Evolutionary conservation across 2,113 vertebrate species (phyloP).

Genomic region (Anguilla rostrata): DNA sequence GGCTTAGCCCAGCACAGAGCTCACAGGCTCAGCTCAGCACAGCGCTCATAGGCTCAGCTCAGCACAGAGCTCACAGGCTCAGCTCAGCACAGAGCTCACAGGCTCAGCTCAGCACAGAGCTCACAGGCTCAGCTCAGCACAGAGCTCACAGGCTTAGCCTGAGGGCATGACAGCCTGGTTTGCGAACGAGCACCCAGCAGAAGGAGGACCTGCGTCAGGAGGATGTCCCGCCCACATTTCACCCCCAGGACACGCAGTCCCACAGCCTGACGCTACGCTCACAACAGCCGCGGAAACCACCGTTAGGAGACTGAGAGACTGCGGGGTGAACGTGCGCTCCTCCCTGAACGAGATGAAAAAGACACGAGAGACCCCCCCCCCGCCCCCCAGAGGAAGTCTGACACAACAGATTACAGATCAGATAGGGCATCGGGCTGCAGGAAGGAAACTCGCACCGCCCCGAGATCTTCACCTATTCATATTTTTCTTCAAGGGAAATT

Average conservation of each 20-base stretch:
- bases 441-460: not conserved
- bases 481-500: not conserved
- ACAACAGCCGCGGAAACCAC: not conserved
- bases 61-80: no score
- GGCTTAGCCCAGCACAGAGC: not conserved
- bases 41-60: no score
- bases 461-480: not conserved
- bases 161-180: not conserved
- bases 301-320: not conserved
- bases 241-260: not conserved
- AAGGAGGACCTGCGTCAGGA: conserved; percentile 3
- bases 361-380: not conserved
- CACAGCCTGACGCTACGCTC: not conserved
- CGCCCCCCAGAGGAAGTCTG: not conserved
- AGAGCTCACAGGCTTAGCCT: not conserved
- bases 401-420: not conserved
- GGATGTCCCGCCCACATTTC: not conserved
- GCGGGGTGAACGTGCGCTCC: not conserved
- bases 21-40: not conserved
- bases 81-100: no score
- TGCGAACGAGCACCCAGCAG: not conserved
- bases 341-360: not conserved
- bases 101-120: no score
- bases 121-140: no score
- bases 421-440: no score